Percentiles rank a stretch among this genome's conserved stretches.
Conservation (phyloP, 2,113 vertebrate genomes). For the Erythrolamprus reginae region DNA sequence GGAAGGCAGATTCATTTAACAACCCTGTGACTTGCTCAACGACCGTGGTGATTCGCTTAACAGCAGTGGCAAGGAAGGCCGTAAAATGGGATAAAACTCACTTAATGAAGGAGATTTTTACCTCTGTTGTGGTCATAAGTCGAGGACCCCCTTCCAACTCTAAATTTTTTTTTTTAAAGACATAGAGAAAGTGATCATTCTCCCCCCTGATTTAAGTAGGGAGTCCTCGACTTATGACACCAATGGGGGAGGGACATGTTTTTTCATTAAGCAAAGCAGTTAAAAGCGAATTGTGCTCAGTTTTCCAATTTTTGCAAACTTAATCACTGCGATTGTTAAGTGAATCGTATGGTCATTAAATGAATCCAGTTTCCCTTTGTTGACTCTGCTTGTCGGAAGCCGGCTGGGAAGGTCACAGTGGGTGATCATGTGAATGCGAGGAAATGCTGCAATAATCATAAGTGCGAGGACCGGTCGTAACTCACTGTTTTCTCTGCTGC, state of each 20-base stretch:
- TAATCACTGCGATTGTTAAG: neutral
- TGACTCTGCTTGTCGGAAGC: neutral
- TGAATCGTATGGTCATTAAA: neutral
- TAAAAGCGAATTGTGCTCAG: fast-evolving
- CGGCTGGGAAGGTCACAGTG: neutral
- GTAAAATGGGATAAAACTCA: neutral
- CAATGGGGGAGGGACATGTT: neutral
- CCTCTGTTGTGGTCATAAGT: neutral
- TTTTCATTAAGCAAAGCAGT: neutral
- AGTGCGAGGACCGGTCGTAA: neutral
- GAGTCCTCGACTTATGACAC: neutral
- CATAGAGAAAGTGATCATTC: neutral
- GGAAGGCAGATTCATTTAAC: neutral
- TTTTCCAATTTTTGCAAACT: neutral
- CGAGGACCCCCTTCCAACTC: neutral
- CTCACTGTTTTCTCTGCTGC: fast-evolving
- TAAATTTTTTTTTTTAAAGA: no score
- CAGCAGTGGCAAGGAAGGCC: no score
- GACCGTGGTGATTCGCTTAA: neutral
- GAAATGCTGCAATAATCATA: neutral
- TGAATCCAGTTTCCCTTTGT: neutral
- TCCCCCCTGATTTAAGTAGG: neutral
- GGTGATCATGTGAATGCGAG: neutral
- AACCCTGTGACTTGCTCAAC: neutral
- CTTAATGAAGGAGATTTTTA: neutral